Percentiles rank a stretch among this genome's conserved stretches.
Conservation (phyloP, 2,797 vertebrate species). For the Rhinella marina region DNA sequence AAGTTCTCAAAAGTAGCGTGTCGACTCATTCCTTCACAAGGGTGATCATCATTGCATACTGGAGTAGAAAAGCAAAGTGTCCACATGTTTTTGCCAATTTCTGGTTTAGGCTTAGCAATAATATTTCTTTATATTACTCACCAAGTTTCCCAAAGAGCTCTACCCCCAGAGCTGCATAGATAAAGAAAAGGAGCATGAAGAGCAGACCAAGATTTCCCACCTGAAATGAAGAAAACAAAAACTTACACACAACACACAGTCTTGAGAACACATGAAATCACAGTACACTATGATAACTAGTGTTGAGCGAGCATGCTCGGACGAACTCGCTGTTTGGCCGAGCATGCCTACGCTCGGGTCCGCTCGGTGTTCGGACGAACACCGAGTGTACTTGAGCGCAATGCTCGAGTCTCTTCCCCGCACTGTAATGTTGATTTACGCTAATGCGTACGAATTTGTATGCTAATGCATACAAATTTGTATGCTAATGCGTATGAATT, state of each 20-base stretch:
- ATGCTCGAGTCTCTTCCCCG: too few relatives aligned
- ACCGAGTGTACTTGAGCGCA: too few relatives aligned
- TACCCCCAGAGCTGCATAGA: slow-evolving; percentile 96
- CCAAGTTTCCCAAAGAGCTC: slow-evolving; percentile 97
- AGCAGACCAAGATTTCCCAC: slow-evolving; percentile 98
- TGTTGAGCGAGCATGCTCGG: too few relatives aligned
- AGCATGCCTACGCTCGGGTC: too few relatives aligned
- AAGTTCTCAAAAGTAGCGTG: slow-evolving; percentile 98
- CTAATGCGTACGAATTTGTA: too few relatives aligned
- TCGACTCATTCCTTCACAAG: slow-evolving; percentile 97
- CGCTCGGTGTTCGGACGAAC: too few relatives aligned
- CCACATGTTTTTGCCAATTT: neutral
- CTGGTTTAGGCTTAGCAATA: neutral
- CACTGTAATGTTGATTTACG: too few relatives aligned
- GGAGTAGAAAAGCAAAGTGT: too few relatives aligned
- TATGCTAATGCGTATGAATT: too few relatives aligned
- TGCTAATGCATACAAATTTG: too few relatives aligned
- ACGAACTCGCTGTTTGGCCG: too few relatives aligned
- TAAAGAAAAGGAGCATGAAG: slow-evolving; percentile 99
- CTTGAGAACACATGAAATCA: neutral
- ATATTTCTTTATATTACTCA: slow-evolving; percentile 71
- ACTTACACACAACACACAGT: neutral
- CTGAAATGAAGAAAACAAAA: slow-evolving; percentile 73
- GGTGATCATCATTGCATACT: slow-evolving; percentile 94
- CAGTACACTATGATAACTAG: too few relatives aligned